Base-by-base conservation (phyloP, 1,140 invertebrate genomes). In the Leptestheria dahalacensis region DNA sequence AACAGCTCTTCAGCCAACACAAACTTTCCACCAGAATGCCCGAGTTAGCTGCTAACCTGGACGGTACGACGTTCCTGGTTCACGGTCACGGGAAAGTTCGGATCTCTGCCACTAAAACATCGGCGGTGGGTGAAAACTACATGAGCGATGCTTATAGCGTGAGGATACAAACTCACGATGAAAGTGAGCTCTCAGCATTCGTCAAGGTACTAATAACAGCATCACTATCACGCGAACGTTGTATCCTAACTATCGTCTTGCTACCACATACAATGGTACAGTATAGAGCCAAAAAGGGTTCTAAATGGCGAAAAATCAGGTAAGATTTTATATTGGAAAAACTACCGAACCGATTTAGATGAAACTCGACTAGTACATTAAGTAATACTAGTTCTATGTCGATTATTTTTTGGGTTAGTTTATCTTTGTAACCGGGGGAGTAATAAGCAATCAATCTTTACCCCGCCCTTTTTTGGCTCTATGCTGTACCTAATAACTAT, bases 121-220 rank as follows among this genome's bases (percentile, higher is more conserved):
- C 33, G 6, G 33, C 15, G 6, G 15, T 41, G 1, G 61, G 60
- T 2, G 61, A 62, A 15, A 62, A 62, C 26, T 62, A 48, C 15
- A 62, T 62, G 61, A 62, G 61, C 46, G 61, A 62, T 26, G 54
- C 48, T 0, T 62, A 60, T 24, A 29, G 24, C n/a, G 48, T 60
- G 3, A 41, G 4, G 49, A 49, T 29, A 20, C 12, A 29, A 29
- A 11, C 46, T n/a, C 41, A 1, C 2, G 9, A 18, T 1, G 18
- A 28, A 1, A 49, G 15, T 2, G 15, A 18, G 23, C 41, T 25
- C 20, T 20, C 18, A 12, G 53, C 48, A n/a, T 52, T 29, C 15
- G 24, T 26, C n/a, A 49, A 59, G 25, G 48, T 23, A 25, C 2
- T 1, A 11, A 9, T 48, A 15, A n/a, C n/a, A n/a, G n/a, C n/a